phyloP scores from a whole-genome alignment of 2,113 vertebrate genomes.

The Craseonycteris thonglongyai region DNA sequence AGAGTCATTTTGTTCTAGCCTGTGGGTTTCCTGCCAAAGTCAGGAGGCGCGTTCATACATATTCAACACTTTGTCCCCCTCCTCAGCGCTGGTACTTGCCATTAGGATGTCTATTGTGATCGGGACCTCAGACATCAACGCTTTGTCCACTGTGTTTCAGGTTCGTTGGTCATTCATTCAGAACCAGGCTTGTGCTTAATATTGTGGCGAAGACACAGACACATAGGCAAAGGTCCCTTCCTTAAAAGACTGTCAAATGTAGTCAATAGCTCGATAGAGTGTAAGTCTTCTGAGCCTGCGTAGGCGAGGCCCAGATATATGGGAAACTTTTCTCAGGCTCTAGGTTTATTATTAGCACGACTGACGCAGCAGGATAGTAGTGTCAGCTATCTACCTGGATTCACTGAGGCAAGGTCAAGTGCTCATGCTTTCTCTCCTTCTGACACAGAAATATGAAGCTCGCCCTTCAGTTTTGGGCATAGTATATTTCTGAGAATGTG shows the following conservation, averaged over 20 bases:
- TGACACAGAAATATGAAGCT: not conserved
- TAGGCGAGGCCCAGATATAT: not conserved
- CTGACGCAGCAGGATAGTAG: not conserved
- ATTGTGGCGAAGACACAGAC: not conserved
- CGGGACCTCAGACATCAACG: constrained; percentile 36
- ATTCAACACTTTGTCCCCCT: constrained; percentile 54
- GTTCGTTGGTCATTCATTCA: constrained; percentile 3
- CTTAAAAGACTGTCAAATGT: not conserved
- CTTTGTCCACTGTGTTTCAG: not conserved
- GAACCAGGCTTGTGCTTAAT: not conserved
- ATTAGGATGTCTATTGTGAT: constrained; percentile 16
- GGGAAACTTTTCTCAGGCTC: not conserved
- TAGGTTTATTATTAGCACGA: not conserved
- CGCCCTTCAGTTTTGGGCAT: not conserved
- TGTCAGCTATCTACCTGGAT: not conserved
- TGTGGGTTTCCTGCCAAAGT: constrained; percentile 64
- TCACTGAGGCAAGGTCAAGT: not conserved
- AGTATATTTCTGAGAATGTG: not conserved
- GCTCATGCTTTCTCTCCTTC: not conserved
- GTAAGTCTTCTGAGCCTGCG: not conserved
- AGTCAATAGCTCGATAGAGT: not conserved
- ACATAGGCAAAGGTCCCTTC: not conserved
- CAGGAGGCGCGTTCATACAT: constrained; percentile 32
- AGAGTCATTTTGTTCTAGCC: constrained; percentile 64
- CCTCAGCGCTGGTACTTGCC: constrained; percentile 30